Percentiles rank a stretch among this genome's conserved stretches.
These are phyloP conservation scores for Congeria kusceri DNA, from an alignment of 2,888 invertebrate genomes.

Conservation along the genomic window DNA sequence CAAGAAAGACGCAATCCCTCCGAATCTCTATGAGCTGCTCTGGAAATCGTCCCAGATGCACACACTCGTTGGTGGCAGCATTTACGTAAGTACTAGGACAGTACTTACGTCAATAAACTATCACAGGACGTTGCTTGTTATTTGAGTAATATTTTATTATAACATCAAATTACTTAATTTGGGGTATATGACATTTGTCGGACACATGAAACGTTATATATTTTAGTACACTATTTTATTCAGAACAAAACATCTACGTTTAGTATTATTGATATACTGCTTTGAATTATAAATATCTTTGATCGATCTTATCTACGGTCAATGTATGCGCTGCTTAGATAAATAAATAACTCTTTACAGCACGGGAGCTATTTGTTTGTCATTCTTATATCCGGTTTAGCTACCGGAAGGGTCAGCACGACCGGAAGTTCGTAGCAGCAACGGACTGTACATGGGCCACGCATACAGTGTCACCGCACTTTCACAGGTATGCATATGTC, in stretches of 20 bases:
- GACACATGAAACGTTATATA: too few species aligned
- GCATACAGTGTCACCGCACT: conserved; percentile 85
- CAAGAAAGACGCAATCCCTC: conserved; percentile 70
- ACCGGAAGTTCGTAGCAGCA: conserved; percentile 90
- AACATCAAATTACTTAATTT: too few species aligned
- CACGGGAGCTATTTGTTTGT: not conserved
- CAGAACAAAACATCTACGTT: too few species aligned
- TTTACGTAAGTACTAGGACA: conserved; percentile 69
- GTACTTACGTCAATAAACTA: not conserved
- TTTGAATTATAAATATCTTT: too few species aligned
- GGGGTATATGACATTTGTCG: too few species aligned
- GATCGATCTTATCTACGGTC: too few species aligned
- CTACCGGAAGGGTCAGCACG: conserved; percentile 57
- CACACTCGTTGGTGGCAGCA: conserved; percentile 78
- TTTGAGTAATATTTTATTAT: too few species aligned
- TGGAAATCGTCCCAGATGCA: conserved; percentile 78
- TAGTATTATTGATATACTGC: too few species aligned
- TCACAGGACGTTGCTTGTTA: too few species aligned
- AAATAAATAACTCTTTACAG: too few species aligned
- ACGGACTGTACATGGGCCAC: conserved; percentile 84
- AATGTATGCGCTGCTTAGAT: too few species aligned
- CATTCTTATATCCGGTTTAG: conserved; percentile 47
- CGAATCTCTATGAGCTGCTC: conserved; percentile 77
- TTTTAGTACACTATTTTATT: too few species aligned
- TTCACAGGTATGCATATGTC: conserved; percentile 78